Evolutionary conservation across 2,113 vertebrate species (phyloP).

Genomic region (Chaetodon trifascialis): DNA sequence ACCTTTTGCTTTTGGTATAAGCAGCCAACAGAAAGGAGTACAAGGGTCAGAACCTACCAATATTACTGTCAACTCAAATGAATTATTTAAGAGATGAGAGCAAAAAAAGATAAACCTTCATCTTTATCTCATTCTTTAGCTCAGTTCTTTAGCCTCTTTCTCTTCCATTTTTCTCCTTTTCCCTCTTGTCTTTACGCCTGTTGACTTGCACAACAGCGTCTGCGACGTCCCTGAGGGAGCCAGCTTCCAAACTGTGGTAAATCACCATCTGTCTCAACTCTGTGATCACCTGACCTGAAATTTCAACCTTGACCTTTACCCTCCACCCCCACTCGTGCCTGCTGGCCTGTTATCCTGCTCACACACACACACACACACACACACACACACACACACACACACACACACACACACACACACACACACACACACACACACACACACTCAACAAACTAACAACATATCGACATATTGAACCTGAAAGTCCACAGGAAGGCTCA

Average conservation of each 20-base stretch:
- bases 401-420: not conserved
- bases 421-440: too few species aligned
- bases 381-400: not conserved
- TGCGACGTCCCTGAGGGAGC: constrained; percentile 42
- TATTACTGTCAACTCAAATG: not conserved
- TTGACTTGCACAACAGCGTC: constrained; percentile 10
- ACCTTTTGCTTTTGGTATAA: too few species aligned
- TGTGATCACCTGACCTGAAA: constrained; percentile 76
- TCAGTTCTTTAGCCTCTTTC: not conserved
- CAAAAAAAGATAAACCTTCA: not conserved
- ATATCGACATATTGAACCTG: not conserved
- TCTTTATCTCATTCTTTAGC: not conserved
- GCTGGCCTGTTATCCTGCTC: constrained; percentile 32
- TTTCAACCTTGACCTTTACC: constrained; percentile 74
- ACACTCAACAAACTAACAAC: too few species aligned
- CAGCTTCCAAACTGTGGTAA: constrained; percentile 61
- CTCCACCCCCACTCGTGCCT: constrained; percentile 50
- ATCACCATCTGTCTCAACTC: constrained; percentile 79
- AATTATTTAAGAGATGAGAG: not conserved
- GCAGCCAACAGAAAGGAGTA: not conserved
- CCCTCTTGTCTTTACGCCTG: not conserved
- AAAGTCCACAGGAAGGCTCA: not conserved
- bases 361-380: not conserved
- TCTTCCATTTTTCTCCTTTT: not conserved
- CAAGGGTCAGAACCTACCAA: not conserved